Evolutionary conservation across 1,140 invertebrate genomes (phyloP), one percentile per base, ranked within the genome.

Genomic region (Conus ventricosus): DNA sequence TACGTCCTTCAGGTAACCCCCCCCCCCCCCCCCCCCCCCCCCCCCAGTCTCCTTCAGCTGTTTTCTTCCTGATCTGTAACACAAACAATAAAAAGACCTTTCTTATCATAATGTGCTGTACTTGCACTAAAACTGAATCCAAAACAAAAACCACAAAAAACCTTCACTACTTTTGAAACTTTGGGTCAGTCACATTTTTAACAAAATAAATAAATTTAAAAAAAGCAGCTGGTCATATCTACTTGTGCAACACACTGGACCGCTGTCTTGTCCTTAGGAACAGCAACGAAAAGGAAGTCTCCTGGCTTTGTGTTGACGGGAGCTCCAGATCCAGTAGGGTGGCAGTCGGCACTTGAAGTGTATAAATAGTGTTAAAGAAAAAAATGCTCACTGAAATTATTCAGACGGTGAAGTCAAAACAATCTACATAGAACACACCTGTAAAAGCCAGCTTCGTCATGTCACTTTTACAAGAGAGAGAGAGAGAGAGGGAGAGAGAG

Each of bases 21-120:
- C 71, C 71, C 71, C 71, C 4, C 71, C 71, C 71, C 71, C 71
- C 71, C 71, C 4, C 71, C 71, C 71, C 71, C 71, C 4, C 71
- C 71, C 71, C 71, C 71, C 71, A 76, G 71, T 76, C n/a, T 76
- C 71, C 71, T 25, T 76, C 71, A n/a, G 71, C 71, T n/a, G 71
- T 76, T 25, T 76, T 76, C 71, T 76, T 76, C 71, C 4, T 76
- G 71, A 76, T 76, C 71, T 76, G 71, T n/a, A 76, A 76, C 71
- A 76, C 8, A 25, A 10, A n/a, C 1, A 76, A 25, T n/a, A 8
- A 63, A 63, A 63, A 39, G 39, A 63, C 60, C 60, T 63, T 63
- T 63, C 60, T 13, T 1, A 63, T 63, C 60, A 63, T 76, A 76
- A 76, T 76, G 25, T 6, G 4, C 1, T 76, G n/a, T n/a, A 76